A percentile compares a stretch with the other conserved stretches of the same genome.
Conservation (phyloP, 2,888 invertebrate species). For the Eurytoma adleriae region DNA sequence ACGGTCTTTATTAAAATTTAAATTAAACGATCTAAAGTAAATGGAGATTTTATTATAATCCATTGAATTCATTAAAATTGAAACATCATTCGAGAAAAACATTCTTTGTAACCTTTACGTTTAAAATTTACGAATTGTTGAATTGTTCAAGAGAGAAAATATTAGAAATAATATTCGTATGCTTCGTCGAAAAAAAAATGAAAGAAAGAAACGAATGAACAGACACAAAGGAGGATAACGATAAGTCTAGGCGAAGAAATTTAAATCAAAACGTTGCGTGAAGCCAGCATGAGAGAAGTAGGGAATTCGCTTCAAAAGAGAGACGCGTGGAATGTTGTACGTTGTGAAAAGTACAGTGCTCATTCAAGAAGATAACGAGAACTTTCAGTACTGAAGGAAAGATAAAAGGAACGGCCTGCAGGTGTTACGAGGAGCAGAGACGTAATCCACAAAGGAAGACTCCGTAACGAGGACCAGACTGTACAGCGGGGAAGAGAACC, state of each 20-base stretch:
- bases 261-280: slow-evolving; percentile 35
- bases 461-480: slow-evolving; percentile 21
- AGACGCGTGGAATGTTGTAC: slow-evolving; percentile 16
- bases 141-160: too few species aligned
- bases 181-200: neutral
- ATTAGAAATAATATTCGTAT: too few species aligned
- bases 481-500: neutral
- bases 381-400: slow-evolving; percentile 46
- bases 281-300: neutral
- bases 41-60: too few species aligned
- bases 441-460: slow-evolving; percentile 40
- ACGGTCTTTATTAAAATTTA: too few species aligned
- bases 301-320: slow-evolving; percentile 18
- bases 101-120: too few species aligned
- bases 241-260: neutral
- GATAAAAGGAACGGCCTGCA: slow-evolving; percentile 45
- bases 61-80: too few species aligned
- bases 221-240: neutral
- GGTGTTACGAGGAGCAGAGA: slow-evolving; percentile 29
- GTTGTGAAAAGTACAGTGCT: slow-evolving; percentile 33
- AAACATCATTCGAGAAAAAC: too few species aligned
- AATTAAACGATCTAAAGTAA: too few species aligned
- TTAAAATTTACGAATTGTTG: too few species aligned
- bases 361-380: slow-evolving; percentile 50
- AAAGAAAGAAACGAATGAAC: too few species aligned